Conservation (phyloP, 1,140 invertebrate genomes). For the Eumeta japonica region DNA sequence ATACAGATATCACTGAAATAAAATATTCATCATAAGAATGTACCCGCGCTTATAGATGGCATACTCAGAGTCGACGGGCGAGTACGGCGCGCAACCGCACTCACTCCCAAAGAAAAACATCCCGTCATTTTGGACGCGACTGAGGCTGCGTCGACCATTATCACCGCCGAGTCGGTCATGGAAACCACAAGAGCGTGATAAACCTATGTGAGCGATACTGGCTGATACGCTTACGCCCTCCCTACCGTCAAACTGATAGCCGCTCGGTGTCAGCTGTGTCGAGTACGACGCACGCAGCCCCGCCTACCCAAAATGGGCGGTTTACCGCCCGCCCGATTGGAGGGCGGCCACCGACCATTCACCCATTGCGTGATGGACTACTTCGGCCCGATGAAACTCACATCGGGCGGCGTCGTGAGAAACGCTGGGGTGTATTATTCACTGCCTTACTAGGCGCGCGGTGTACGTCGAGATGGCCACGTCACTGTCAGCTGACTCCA, state of each 20-base stretch:
- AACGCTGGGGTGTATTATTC: slow-evolving; percentile 31
- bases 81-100: no score
- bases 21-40: no score
- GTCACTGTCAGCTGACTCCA: slow-evolving; percentile 27
- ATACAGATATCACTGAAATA: no score
- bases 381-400: slow-evolving; percentile 20
- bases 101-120: no score
- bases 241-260: slow-evolving; percentile 1
- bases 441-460: slow-evolving; percentile 32
- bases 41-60: no score
- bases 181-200: no score
- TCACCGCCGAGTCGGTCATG: no score
- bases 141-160: no score
- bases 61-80: no score
- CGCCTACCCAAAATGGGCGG: slow-evolving; percentile 14
- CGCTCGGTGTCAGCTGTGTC: slow-evolving; percentile 9
- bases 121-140: no score
- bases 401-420: slow-evolving; percentile 18
- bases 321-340: slow-evolving; percentile 12
- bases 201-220: no score
- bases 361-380: slow-evolving; percentile 21
- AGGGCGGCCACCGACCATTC: slow-evolving; percentile 12
- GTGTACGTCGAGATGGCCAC: slow-evolving; percentile 40
- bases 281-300: slow-evolving; percentile 6
- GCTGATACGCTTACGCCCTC: not conserved